Evolutionary conservation across 2,888 invertebrate species (phyloP), one percentile per base, ranked within the genome.

Genomic region (Ectemnius lituratus): DNA sequence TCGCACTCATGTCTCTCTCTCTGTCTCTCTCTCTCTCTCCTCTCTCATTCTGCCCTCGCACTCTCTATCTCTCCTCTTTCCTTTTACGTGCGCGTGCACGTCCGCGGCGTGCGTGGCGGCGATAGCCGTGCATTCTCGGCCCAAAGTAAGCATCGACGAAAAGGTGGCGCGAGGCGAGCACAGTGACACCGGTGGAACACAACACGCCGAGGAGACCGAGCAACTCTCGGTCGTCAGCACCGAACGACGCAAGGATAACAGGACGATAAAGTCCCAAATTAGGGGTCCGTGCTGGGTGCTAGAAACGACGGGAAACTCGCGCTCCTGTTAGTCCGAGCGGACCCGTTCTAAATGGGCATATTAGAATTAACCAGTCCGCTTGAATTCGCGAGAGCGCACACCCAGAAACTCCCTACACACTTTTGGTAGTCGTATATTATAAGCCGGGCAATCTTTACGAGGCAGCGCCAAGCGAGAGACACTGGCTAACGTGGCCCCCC

Each of bases 261-360:
- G 80, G 83, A 79, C 77, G 85, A 85, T 85, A 85, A 85, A 84
- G 81, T 83, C 75, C 80, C 80, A 80, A 84, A 84, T 80, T 84
- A 77, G 80, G 77, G 78, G 60, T 57, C 68, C 27, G 56, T 62
- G 75, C 49, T 59, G 65, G 62, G 56, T 69, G 75, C 64, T 70
- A 60, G 59, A 60, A 47, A 23, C 49, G 23, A 49, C 59, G 63
- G 45, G n/a, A 6, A 47, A 16, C 49, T 20, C 16, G 18, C 62
- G 71, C 20, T 49, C 49, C n/a, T 62, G 57, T 58, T 52, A 37
- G 16, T 13, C 16, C 52, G 52, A 16, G 52, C 52, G 59, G 20
- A n/a, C 11, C 23, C 52, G 27, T 60, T 23, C 16, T 2, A 14
- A 73, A 74, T 63, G 62, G 65, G 18, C 61, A 58, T 61, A 72